These are phyloP conservation scores for Actinernus sp. DNA, from an alignment of 92 coral and sea anemone species.

Conservation along the genomic window DNA sequence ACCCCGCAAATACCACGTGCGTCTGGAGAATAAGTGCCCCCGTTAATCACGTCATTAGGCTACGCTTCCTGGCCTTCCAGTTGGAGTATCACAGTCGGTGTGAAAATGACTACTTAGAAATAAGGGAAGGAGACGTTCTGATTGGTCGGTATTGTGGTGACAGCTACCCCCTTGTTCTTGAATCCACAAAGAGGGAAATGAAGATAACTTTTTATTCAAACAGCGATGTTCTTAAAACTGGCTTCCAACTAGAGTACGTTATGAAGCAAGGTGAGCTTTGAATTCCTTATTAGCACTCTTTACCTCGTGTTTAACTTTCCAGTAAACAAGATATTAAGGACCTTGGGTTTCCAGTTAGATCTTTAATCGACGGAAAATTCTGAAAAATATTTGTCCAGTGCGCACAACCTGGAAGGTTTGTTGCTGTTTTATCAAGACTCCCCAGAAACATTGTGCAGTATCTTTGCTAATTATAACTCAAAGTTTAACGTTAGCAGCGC, in stretches of 20 bases:
- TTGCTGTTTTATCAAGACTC: too few relatives aligned
- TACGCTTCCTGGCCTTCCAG: constrained; percentile 31
- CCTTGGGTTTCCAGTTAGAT: too few relatives aligned
- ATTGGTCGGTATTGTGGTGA: constrained; percentile 59
- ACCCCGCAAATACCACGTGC: constrained; percentile 21
- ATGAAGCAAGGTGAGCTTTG: too few relatives aligned
- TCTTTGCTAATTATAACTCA: too few relatives aligned
- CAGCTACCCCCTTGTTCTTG: constrained; percentile 21
- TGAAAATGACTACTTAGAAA: constrained; percentile 26
- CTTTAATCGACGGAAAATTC: too few relatives aligned
- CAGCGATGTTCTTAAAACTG: neutral
- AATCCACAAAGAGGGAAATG: constrained; percentile 17
- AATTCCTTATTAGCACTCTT: too few relatives aligned
- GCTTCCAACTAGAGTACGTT: neutral
- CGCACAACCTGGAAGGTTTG: too few relatives aligned
- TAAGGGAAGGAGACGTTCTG: constrained; percentile 37
- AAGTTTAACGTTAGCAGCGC: too few relatives aligned
- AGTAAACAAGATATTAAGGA: too few relatives aligned
- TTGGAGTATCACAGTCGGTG: constrained; percentile 44
- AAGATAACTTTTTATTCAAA: constrained; percentile 12
- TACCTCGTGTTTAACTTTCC: too few relatives aligned
- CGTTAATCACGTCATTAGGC: constrained; percentile 20
- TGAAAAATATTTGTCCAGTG: too few relatives aligned
- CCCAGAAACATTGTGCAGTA: too few relatives aligned
- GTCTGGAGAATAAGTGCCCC: constrained; percentile 39